phyloP scores from a whole-genome alignment of 2,888 invertebrate species.

The Pterostichus niger region DNA sequence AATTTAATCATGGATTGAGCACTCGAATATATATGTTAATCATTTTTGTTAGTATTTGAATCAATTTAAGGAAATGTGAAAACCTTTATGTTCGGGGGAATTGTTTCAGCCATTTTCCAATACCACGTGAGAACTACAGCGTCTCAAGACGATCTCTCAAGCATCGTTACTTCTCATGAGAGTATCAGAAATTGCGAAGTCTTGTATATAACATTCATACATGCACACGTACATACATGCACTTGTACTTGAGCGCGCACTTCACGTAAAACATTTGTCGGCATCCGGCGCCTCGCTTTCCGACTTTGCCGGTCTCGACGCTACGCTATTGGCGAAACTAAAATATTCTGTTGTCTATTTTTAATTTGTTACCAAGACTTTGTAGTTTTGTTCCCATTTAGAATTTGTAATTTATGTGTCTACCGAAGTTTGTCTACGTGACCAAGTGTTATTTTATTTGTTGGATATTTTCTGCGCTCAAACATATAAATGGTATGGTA shows the following conservation, averaged over 20 bases:
- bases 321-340: neutral
- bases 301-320: neutral
- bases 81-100: too few species aligned
- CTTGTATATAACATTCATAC: neutral
- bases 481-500: too few species aligned
- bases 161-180: neutral
- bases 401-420: conserved; percentile 11
- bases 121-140: neutral
- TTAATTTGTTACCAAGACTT: neutral
- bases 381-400: conserved; percentile 8
- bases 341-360: neutral
- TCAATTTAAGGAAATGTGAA: too few species aligned
- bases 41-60: too few species aligned
- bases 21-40: too few species aligned
- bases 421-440: neutral
- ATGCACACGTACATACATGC: neutral
- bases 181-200: neutral
- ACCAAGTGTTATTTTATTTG: neutral
- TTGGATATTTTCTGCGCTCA: neutral
- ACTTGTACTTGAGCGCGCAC: neutral
- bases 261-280: neutral
- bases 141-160: neutral
- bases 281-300: neutral
- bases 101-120: neutral
- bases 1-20: too few species aligned